These are phyloP conservation scores for Fundulus diaphanus DNA, from an alignment of 2,797 vertebrate species.

Conservation along the genomic window DNA sequence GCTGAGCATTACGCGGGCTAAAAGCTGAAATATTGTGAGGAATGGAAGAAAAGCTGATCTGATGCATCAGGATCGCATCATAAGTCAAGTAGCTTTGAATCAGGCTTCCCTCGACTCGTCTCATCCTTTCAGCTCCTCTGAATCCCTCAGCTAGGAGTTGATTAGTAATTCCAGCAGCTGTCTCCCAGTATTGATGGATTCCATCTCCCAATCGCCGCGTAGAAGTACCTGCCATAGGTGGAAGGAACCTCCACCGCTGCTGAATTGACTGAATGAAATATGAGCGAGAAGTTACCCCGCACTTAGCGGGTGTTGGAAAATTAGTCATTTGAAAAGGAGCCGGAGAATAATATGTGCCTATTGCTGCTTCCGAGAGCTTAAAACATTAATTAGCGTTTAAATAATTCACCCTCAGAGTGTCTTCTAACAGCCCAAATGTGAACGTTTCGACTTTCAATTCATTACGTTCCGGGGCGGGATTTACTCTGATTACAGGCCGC, in stretches of 20 bases:
- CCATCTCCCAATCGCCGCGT: constrained; percentile 55
- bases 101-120: constrained; percentile 53
- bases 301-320: constrained; percentile 55
- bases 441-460: constrained; percentile 76
- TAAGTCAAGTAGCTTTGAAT: constrained; percentile 26
- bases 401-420: constrained; percentile 76
- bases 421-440: constrained; percentile 73
- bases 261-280: constrained; percentile 72
- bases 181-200: constrained; percentile 74
- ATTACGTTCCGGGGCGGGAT: constrained; percentile 67
- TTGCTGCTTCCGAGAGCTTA: constrained; percentile 72
- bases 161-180: constrained; percentile 69
- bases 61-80: constrained; percentile 16
- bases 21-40: neutral
- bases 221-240: constrained; percentile 44
- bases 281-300: constrained; percentile 57
- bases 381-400: constrained; percentile 82
- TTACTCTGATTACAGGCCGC: constrained; percentile 66
- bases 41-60: neutral
- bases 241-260: constrained; percentile 51
- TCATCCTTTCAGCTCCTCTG: constrained; percentile 37
- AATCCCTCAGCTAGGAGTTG: constrained; percentile 57
- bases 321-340: constrained; percentile 52
- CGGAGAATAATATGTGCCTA: constrained; percentile 65
- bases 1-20: neutral